phyloP scores from a whole-genome alignment of 2,888 invertebrate genomes.

The Hypercompe scribonia region DNA sequence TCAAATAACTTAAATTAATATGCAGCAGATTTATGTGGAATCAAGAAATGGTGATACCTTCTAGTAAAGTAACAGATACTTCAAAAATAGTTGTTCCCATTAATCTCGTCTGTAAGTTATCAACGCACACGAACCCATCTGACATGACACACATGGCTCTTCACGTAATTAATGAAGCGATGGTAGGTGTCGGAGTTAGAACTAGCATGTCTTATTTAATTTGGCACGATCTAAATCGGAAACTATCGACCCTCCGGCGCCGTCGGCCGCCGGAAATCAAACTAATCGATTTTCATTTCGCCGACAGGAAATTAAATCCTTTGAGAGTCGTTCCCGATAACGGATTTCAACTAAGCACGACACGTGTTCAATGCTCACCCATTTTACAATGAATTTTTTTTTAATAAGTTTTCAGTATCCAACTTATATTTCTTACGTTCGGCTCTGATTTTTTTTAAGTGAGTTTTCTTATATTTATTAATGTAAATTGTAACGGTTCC shows the following conservation, averaged over 20 bases:
- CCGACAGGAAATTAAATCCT: constrained; percentile 86
- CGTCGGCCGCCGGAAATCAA: constrained; percentile 81
- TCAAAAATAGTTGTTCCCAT: not conserved
- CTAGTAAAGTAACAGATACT: not conserved
- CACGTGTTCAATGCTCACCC: constrained; percentile 79
- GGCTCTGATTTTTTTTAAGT: constrained; percentile 45
- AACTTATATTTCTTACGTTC: constrained; percentile 45
- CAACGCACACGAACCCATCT: not conserved
- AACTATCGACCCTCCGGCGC: constrained; percentile 77
- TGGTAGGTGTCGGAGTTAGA: constrained; percentile 52
- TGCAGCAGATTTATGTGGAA: not conserved
- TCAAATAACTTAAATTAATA: not conserved
- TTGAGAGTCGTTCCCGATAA: constrained; percentile 83
- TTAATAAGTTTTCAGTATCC: constrained; percentile 49
- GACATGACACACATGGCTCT: constrained; percentile 22
- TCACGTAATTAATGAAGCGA: constrained; percentile 49
- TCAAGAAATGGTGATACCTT: too few relatives aligned
- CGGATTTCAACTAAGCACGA: constrained; percentile 82
- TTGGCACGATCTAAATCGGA: constrained; percentile 73
- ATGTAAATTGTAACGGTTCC: constrained; percentile 21
- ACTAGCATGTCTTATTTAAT: constrained; percentile 79
- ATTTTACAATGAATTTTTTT: constrained; percentile 58
- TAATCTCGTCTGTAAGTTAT: not conserved
- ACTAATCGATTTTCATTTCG: constrained; percentile 86
- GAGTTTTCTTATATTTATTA: constrained; percentile 48